Conservation (phyloP, 2,888 invertebrate genomes). For the Hyposoter didymator region DNA sequence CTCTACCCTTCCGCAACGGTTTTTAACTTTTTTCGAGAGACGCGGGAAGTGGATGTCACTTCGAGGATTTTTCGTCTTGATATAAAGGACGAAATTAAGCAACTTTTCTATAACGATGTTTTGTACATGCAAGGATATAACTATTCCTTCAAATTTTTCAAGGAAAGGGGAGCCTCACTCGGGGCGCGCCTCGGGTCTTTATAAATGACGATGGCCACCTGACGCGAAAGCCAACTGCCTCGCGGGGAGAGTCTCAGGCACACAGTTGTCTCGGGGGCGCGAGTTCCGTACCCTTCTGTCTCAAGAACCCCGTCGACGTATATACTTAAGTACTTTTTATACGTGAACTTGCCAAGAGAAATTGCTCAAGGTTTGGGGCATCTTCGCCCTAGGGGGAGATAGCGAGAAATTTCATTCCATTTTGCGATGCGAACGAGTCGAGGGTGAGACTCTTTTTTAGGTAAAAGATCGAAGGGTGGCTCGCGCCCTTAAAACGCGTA, state of each 20-base stretch:
- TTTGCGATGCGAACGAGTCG: slow-evolving; percentile 32
- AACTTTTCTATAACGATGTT: slow-evolving; percentile 14
- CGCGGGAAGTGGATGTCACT: neutral
- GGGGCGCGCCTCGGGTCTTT: slow-evolving; percentile 38
- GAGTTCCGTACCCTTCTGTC: slow-evolving; percentile 64
- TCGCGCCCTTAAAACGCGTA: slow-evolving; percentile 55
- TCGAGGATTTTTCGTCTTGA: neutral
- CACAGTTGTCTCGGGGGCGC: slow-evolving; percentile 75
- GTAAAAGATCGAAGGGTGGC: slow-evolving; percentile 49
- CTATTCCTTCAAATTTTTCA: slow-evolving; percentile 9
- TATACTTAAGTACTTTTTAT: neutral
- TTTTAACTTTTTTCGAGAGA: neutral
- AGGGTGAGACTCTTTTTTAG: slow-evolving; percentile 36
- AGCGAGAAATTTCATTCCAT: slow-evolving; percentile 38
- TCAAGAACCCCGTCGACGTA: slow-evolving; percentile 27
- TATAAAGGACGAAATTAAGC: neutral
- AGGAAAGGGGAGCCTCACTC: slow-evolving; percentile 42
- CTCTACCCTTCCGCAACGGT: neutral
- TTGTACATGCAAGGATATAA: neutral
- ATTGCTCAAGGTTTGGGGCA: slow-evolving; percentile 46
- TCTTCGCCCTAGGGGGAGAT: slow-evolving; percentile 31
- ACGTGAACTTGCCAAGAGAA: slow-evolving; percentile 22
- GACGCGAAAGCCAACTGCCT: slow-evolving; percentile 80
- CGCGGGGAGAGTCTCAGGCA: slow-evolving; percentile 61
- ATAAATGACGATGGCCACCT: slow-evolving; percentile 79